Evolutionary conservation across 2,888 invertebrate genomes (phyloP), one percentile per base, ranked within the genome.

Genomic region (Drosophila dives): DNA sequence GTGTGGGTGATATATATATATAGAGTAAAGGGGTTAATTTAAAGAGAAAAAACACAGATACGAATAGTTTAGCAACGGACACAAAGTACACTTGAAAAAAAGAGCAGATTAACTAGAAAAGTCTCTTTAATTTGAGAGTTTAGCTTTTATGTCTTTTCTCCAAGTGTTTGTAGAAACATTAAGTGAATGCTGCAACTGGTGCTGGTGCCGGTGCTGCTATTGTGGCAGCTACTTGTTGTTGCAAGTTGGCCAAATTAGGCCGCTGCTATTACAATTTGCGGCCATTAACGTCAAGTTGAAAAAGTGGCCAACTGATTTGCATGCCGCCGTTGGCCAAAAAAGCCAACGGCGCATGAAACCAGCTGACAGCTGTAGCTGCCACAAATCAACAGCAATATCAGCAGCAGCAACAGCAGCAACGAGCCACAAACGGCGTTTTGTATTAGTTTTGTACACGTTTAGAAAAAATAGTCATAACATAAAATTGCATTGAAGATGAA

Each of bases 201-300:
- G 70, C 34, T 58, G 64, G 36, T 33, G 64, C 17, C 64, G 50
- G 26, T 42, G 78, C 63, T 73, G n/a, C 15, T 66, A 59, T 54
- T 60, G 64, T 55, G 20, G 62, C 61, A 36, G 87, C 87, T 86
- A 86, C 85, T 75, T 74, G 84, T 75, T 77, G 84, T 71, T 78
- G 65, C 65, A 61, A 50, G 64, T 59, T 64, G 75, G 58, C 77
- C 83, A 81, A 86, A 88, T 86, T 86, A 77, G 83, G 81, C 81
- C 65, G 88, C 64, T 77, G 83, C 87, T 72, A 80, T 81, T 86
- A 81, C 85, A 88, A 86, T 86, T 85, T 88, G 86, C 68, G 69
- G 77, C 83, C 88, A 86, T 86, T 86, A 86, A 72, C 88, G 88
- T 86, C 88, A 83, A 81, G 73, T 64, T 66, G 53, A 59, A 60